A percentile compares a stretch with the other conserved stretches of the same genome.
Evolutionary conservation across 1,140 invertebrate species (phyloP).

Genomic region (Dendroctonus valens): DNA sequence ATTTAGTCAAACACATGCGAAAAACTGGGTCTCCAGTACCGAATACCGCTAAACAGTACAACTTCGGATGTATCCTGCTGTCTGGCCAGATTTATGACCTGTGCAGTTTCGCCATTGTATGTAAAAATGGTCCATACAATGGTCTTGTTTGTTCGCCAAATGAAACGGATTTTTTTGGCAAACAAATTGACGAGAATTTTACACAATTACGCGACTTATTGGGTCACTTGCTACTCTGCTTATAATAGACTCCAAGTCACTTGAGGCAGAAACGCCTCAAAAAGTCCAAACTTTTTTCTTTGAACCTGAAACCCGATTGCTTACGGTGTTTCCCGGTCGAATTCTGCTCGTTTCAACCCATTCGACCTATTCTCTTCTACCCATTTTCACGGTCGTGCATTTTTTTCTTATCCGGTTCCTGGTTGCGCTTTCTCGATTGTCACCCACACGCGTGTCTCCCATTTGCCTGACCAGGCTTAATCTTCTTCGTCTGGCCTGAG

Average conservation of each 20-base stretch:
- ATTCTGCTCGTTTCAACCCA: too few species aligned
- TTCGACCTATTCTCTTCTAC: too few species aligned
- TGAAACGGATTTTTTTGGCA: slow-evolving; percentile 12
- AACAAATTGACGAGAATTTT: slow-evolving; percentile 4
- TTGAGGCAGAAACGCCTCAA: background rate
- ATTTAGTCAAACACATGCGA: background rate
- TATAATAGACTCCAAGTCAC: background rate
- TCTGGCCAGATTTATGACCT: slow-evolving; percentile 27
- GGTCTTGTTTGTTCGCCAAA: slow-evolving; percentile 13
- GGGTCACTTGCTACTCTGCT: background rate
- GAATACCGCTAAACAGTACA: slow-evolving; percentile 16
- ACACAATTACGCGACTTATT: slow-evolving; percentile 2
- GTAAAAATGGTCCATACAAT: slow-evolving; percentile 17
- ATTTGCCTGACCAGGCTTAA: too few species aligned
- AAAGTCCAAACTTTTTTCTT: background rate
- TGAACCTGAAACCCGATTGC: background rate
- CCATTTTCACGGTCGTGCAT: too few species aligned
- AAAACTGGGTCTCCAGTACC: background rate
- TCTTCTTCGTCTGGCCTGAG: too few species aligned
- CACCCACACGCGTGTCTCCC: too few species aligned
- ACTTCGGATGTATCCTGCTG: slow-evolving; percentile 12
- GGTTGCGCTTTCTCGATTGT: too few species aligned
- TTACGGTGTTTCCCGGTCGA: background rate
- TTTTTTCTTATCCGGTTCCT: too few species aligned
- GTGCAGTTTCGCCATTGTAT: slow-evolving; percentile 26